Conservation (phyloP, 2,888 invertebrate genomes). For the Nephrotoma flavescens region DNA sequence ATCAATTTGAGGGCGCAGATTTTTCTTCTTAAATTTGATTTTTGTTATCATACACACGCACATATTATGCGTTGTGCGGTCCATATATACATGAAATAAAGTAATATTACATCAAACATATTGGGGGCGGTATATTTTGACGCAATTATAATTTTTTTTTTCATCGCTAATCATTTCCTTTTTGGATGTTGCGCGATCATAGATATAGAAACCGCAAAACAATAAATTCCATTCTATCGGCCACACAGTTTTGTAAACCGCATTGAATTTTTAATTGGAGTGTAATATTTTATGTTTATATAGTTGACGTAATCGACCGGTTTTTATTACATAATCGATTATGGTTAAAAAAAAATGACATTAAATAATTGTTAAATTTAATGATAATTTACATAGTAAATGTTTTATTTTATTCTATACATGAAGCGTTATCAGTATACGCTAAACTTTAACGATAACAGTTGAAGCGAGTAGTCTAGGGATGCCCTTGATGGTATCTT, state of each 20-base stretch:
- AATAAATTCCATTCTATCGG: not conserved
- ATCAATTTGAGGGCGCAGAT: not conserved
- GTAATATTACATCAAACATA: not conserved
- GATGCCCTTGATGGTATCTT: too few relatives aligned
- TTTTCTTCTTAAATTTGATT: not conserved
- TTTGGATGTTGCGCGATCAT: not conserved
- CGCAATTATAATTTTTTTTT: not conserved
- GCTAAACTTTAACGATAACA: too few relatives aligned
- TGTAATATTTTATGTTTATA: too few relatives aligned
- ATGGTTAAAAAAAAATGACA: too few relatives aligned
- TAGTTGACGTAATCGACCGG: too few relatives aligned
- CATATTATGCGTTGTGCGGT: not conserved
- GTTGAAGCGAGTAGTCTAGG: too few relatives aligned
- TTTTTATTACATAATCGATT: too few relatives aligned
- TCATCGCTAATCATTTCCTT: not conserved
- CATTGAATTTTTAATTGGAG: too few relatives aligned
- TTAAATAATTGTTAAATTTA: too few relatives aligned
- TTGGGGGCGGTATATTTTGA: not conserved
- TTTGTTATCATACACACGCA: not conserved
- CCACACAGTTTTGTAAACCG: not conserved
- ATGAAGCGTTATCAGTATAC: too few relatives aligned
- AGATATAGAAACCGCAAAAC: not conserved
- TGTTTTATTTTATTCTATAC: too few relatives aligned
- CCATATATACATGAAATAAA: not conserved
- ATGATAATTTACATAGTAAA: too few relatives aligned